A percentile compares a stretch with the other conserved stretches of the same genome.
Evolutionary conservation across 2,797 vertebrate genomes (phyloP).

Genomic region (Harpagifer antarcticus): DNA sequence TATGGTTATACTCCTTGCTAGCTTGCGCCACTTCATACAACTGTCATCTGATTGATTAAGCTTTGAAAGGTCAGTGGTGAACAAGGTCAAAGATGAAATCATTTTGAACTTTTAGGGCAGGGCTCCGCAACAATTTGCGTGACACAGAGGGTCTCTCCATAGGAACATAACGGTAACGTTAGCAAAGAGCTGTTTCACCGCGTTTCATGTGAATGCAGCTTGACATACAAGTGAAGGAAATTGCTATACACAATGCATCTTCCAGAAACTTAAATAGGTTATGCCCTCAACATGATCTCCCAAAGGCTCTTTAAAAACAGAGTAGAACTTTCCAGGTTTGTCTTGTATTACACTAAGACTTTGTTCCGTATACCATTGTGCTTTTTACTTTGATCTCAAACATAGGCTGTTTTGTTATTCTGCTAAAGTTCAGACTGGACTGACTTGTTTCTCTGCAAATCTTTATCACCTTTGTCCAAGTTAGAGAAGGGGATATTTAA

Average conservation of each 20-base stretch:
- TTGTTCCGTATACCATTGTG: slow-evolving; percentile 18
- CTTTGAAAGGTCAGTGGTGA: too few species aligned
- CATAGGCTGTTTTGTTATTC: slow-evolving; percentile 53
- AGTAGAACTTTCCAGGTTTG: slow-evolving; percentile 13
- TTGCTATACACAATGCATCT: neutral
- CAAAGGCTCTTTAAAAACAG: neutral
- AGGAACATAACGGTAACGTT: too few species aligned
- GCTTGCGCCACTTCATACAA: too few species aligned
- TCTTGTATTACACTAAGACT: slow-evolving; percentile 33
- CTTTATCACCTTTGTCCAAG: slow-evolving; percentile 50
- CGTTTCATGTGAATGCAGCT: too few species aligned
- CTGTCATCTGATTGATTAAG: too few species aligned
- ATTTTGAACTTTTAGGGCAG: too few species aligned
- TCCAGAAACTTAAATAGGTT: neutral
- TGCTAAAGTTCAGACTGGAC: slow-evolving; percentile 56
- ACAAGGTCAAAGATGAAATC: too few species aligned
- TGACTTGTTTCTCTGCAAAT: slow-evolving; percentile 65
- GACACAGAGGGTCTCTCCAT: too few species aligned
- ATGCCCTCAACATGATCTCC: slow-evolving; percentile 2
- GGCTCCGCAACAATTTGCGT: too few species aligned
- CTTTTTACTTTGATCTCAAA: slow-evolving; percentile 15
- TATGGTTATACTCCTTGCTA: too few species aligned
- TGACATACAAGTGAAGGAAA: neutral
- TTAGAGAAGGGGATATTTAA: slow-evolving; percentile 41
- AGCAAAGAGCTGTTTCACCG: too few species aligned